Percentiles rank a stretch among this genome's conserved stretches.
phyloP scores from a whole-genome alignment of 2,113 vertebrate species.

The Nicator chloris region DNA sequence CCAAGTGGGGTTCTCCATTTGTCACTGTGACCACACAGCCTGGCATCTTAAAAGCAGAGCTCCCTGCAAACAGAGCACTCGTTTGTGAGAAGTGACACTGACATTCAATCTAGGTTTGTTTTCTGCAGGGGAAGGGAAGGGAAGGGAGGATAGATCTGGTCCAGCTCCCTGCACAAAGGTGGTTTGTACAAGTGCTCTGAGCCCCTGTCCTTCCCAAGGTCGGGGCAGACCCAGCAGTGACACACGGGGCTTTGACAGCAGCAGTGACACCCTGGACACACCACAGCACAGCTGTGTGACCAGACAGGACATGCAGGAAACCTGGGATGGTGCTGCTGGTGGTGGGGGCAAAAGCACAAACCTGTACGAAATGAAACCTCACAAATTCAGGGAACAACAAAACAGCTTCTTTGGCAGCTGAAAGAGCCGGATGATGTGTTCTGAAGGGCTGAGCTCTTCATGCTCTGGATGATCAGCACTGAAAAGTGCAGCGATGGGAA shows the following conservation, averaged over 20 bases:
- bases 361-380: not conserved
- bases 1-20: slow-evolving; percentile 24
- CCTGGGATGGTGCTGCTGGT: no score
- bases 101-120: slow-evolving; percentile 53
- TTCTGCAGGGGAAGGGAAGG: not conserved
- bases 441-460: not conserved
- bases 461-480: not conserved
- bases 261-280: not conserved
- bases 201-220: not conserved
- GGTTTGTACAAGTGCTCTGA: not conserved
- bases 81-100: slow-evolving; percentile 41
- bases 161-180: not conserved
- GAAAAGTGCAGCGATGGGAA: not conserved
- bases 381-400: not conserved
- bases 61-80: slow-evolving; percentile 34
- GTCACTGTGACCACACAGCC: slow-evolving; percentile 27
- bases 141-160: not conserved
- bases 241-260: not conserved
- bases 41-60: slow-evolving; percentile 51
- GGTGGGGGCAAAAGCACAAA: not conserved
- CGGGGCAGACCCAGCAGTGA: not conserved
- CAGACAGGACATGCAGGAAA: not conserved
- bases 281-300: not conserved
- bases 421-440: not conserved
- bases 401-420: not conserved